Base-by-base conservation (phyloP, 2,888 invertebrate species). In the Beris morrisii region DNA sequence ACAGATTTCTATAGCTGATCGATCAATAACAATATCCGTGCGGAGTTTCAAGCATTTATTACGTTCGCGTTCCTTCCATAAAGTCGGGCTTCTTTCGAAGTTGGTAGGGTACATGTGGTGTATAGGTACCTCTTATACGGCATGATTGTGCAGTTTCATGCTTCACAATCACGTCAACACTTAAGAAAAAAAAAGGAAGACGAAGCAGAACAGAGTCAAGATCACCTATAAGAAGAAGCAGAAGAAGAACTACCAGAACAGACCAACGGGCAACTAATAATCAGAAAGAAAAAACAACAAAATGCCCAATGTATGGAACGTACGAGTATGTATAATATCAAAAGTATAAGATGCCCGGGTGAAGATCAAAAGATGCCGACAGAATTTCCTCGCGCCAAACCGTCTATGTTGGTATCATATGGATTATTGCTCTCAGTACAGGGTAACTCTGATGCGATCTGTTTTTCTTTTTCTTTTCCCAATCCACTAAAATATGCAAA, bases 341-440 rank as follows among this genome's bases (percentile, higher is more conserved):
- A 31, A 63, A 68, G 13, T 50, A 53, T 5, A 56, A 63, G 13
- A 53, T 53, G 28, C 13, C 15, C 1, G 48, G 13, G 31, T n/a
- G 45, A 67, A 69, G 67, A 69, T 69, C 69, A 69, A 69, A 67
- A 66, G 64, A 52, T 15, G 64, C 69, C 69, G 69, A 46, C 67
- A 43, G 22, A 30, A 58, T 59, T 61, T 69, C 56, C 67, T 67
- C 67, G 69, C 69, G 67, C 67, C 69, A 67, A 53, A 61, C 12
- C 65, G 69, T 69, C 67, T 67, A 67, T 63, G 43, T 9, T 38
- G 38, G 22, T 9, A 38, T 38, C 38, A 7, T 38, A 38, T 38
- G 38, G 38, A 38, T 3, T 38, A 38, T 38, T 38, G 38, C 38
- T 7, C 22, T 5, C 38, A 38, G 9, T 38, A 38, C 38, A 38